Evolutionary conservation across 2,888 invertebrate species (phyloP).

Genomic region (Panzeria rudis): DNA sequence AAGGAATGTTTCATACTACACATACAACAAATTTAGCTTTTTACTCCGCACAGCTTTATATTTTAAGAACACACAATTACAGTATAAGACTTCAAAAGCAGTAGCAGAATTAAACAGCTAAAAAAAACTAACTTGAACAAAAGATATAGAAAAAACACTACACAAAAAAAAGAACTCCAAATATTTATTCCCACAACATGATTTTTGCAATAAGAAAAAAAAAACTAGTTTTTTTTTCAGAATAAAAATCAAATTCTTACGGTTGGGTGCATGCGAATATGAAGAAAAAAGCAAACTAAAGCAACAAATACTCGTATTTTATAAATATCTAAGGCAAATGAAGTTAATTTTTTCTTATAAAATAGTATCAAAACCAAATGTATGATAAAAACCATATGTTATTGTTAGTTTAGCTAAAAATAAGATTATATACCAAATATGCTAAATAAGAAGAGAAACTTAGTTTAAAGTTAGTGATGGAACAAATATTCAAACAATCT

Average conservation of each 20-base stretch:
- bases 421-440: conserved; percentile 12
- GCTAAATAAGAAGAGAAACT: conserved; percentile 11
- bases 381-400: conserved; percentile 65
- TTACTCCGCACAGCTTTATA: conserved; percentile 15
- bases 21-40: conserved; percentile 45
- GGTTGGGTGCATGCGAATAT: conserved; percentile 71
- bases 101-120: conserved; percentile 4
- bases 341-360: conserved; percentile 15
- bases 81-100: conserved; percentile 2
- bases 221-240: conserved; percentile 54
- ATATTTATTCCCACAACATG: conserved; percentile 70
- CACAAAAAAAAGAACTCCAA: conserved; percentile 33
- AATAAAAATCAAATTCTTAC: conserved; percentile 70
- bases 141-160: conserved; percentile 14
- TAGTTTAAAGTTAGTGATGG: conserved; percentile 23
- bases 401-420: conserved; percentile 30
- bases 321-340: conserved; percentile 32
- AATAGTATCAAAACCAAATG: conserved; percentile 39
- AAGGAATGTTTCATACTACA: conserved; percentile 76
- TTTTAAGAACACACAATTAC: conserved; percentile 8
- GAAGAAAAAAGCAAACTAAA: conserved; percentile 34
- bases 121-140: conserved; percentile 29
- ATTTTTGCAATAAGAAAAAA: conserved; percentile 61
- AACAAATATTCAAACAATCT: not conserved
- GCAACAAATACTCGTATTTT: conserved; percentile 30